Evolutionary conservation across 2,113 vertebrate species (phyloP), one percentile per base, ranked within the genome.

Genomic region (Paratilapia polleni): DNA sequence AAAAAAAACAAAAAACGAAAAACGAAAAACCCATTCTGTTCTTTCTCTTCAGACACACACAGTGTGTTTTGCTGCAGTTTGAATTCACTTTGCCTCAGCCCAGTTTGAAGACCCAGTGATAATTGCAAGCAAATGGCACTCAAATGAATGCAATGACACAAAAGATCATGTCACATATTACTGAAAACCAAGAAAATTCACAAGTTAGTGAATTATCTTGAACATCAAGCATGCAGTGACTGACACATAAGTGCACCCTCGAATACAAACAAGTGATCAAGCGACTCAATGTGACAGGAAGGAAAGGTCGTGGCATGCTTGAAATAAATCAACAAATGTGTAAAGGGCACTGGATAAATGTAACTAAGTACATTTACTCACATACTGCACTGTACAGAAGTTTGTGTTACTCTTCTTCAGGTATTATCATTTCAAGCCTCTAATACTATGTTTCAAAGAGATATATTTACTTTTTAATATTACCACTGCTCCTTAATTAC

Each of bases 81-180:
- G 10, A 49, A 49, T 28, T 49, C 41, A 49, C 41, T 19, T 26
- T 0, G 15, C 41, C 24, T 47, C 47, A 49, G 9, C 19, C 1
- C 13, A 52, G 5, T 78, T 82, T 58, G 49, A 19, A 47, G 41
- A 24, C 47, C 26, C 19, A 6, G 24, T 34, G 52, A 82, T 66
- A 79, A 84, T 78, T 78, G 78, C 49, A 49, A n/a, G 47, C 58
- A 80, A 60, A 47, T 81, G 10, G 28, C n/a, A 43, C 68, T 58
- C 66, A 38, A 34, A 47, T 13, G 1, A 31, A 47, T 52, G 20
- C 56, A 68, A 26, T 11, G 41, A 3, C 47, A 15, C 1, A 10
- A 86, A 64, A 78, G 14, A 58, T 52, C 3, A 60, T 52, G 2
- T 24, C 24, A 38, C 41, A 52, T 36, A 38, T 64, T 43, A 63